Evolutionary conservation across 92 coral and sea anemone genomes (phyloP).

Genomic region (Parazoanthus atlanticus): DNA sequence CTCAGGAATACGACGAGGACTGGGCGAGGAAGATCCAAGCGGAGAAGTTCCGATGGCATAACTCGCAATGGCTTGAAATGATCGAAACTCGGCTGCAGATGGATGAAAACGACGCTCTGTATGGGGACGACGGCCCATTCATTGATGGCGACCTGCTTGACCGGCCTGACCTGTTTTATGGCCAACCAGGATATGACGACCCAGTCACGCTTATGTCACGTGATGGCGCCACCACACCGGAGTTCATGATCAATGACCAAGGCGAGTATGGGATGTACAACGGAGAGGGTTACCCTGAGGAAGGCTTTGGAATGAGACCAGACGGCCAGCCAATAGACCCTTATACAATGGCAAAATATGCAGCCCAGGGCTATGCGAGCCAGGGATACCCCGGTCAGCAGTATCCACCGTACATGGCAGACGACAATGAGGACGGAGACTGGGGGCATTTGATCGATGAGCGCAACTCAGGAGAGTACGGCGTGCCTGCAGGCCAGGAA

Average conservation of each 20-base stretch:
- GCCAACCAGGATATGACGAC: constrained; percentile 98
- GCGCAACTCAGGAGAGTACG: constrained; percentile 54
- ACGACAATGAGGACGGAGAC: constrained; percentile 67
- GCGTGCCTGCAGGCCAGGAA: constrained; percentile 61
- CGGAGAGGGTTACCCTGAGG: constrained; percentile 67
- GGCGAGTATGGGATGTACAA: constrained; percentile 82
- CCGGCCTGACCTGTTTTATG: constrained; percentile 96
- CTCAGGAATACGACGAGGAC: constrained; percentile 92
- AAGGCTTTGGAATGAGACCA: constrained; percentile 24
- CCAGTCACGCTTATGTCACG: constrained; percentile 95
- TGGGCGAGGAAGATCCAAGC: constrained; percentile 98
- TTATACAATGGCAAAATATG: constrained; percentile 70
- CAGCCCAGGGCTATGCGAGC: constrained; percentile 46
- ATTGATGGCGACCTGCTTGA: constrained; percentile 95
- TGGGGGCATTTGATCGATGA: constrained; percentile 89
- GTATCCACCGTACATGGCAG: constrained; percentile 60
- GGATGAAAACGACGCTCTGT: constrained; percentile 82
- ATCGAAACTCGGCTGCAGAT: constrained; percentile 79
- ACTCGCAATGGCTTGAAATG: constrained; percentile 98
- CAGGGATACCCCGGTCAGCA: constrained; percentile 66
- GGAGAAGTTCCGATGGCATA: constrained; percentile 98
- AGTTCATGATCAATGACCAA: constrained; percentile 81
- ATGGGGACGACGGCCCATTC: constrained; percentile 80
- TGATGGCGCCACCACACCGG: constrained; percentile 98
- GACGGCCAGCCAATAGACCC: constrained; percentile 70